Base-by-base conservation (phyloP, 2,113 vertebrate genomes). In the Macrotus californicus region DNA sequence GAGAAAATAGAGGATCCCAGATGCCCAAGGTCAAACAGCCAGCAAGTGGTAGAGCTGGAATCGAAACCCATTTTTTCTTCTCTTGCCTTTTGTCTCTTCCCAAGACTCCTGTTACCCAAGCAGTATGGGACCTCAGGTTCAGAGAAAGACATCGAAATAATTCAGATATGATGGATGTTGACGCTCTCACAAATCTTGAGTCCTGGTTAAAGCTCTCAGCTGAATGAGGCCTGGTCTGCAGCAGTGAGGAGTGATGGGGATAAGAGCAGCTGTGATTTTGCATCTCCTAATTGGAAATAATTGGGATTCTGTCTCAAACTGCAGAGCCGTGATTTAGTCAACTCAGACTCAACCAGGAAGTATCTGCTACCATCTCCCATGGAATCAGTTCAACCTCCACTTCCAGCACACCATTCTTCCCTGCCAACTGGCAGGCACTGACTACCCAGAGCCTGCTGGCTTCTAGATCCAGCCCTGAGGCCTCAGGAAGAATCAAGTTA, bases 221-320 rank as follows among this genome's bases (percentile, higher is more conserved):
- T 75, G 46, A 93, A 95, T 0, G 15, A 66, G 72, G 54, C 66
- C 73, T 93, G 94, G 52, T 95, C 61, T 10, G 95, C 82, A 52
- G 73, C 83, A 10, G 14, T 0, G 0, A 95, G 94, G 80, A 94
- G 54, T 19, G 43, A 61, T 82, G 89, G 34, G 48, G 43, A 96
- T 94, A 95, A 92, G 90, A 98, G 96, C 98, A 98, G 97, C 97
- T 98, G 97, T 87, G 85, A n/a, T 75, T 95, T 75, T 95, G 64
- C 87, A 0, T 77, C 96, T 97, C 88, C 96, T 98, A 98, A 98
- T 96, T 98, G 97, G 96, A 98, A 98, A 98, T 98, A 97, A 98
- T 96, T 98, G 91, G 93, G 96, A 97, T 97, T 97, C 96, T 96
- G 96, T 98, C 98, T 98, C 97, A 97, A 98, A 97, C 73, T 97